Base-by-base conservation (phyloP, 1,140 invertebrate species). In the Cyclargus thomasi region DNA sequence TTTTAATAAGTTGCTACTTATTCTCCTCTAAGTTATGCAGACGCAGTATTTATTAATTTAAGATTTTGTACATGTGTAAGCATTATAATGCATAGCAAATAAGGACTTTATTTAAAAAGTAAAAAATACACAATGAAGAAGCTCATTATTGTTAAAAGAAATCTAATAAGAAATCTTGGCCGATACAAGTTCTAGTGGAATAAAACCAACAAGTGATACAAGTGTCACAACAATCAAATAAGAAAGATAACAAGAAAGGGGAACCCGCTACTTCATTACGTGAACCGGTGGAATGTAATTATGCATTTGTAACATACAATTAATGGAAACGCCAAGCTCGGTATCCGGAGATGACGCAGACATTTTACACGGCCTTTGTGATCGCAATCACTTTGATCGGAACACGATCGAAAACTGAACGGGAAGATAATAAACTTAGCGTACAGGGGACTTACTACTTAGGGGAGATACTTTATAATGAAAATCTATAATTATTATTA, bases 351-450 rank as follows among this genome's bases (percentile, higher is more conserved):
- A 71, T 78, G 79, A 80, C 76, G 76, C 65, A 74, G 68, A 65
- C 74, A 74, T 81, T 87, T 80, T 80, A 74, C 76, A 83, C 79
- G 74, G 77, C 62, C 80, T 84, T 85, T 84, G 81, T 84, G 75
- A 77, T 75, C 74, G 65, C 64, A 83, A 81, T 79, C 78, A 81
- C 81, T 86, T 81, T 82, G 83, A 82, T 80, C 73, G 75, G 69
- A 77, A 70, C 69, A 74, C 74, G 75, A 79, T 79, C 72, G 74
- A 72, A 72, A 79, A 72, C 71, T 75, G 71, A 70, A 80, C 79
- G 73, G 74, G 63, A 69, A 74, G 35, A 67, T 76, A 80, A 81
- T 79, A 76, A 81, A 67, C 70, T 70, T 64, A 65, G 70, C 70
- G 64, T 67, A 64, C 74, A 68, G 69, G 63, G 67, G 55, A 55